Base-by-base conservation (phyloP, 2,113 vertebrate species). In the Elgaria multicarinata region DNA sequence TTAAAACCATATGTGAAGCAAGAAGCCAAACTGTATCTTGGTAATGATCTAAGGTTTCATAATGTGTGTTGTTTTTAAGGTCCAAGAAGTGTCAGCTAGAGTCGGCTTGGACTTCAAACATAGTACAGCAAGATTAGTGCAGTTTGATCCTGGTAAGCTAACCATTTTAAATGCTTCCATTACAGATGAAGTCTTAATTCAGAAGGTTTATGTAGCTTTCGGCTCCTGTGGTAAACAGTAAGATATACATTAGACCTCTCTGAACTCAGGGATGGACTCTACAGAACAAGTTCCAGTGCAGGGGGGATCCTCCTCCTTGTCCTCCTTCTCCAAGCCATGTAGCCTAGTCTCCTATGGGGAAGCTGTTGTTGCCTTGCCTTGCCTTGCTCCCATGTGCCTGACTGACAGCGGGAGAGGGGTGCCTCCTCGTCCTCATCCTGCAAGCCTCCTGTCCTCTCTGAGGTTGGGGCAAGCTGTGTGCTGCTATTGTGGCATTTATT, bases 121-220 rank as follows among this genome's bases (percentile, higher is more conserved):
- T 95, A 97, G 96, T 93, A 91, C 92, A 2, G 94, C 92, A 2
- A 87, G 42, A 39, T 96, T 96, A 33, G 93, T 97, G 87, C 97
- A 98, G 95, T 97, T 98, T 66, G 97, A 98, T 94, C 95, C 96
- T 95, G 97, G 96, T 98, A 50, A 64, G 8, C 22, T 31, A 42
- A 12, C 69, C 24, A 66, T 83, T 89, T 74, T 22, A 36, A 76
- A 44, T 46, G 28, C 2, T 88, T 88, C 42, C 4, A 7, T 83
- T 58, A 33, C 7, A 90, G 85, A 10, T 1, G 0, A 53, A 79
- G 42, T 44, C 44, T 53, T 53, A 18, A 28, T 36, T 67, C 14
- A 24, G 44, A 64, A 26, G 8, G 10, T 31, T 36, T 14, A 31
- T 46, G 22, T 1, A 86, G 78, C 5, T 24, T 24, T 36, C 14